A percentile compares a stretch with the other conserved stretches of the same genome.
phyloP scores from a whole-genome alignment of 2,113 vertebrate species.

The Glareola pratincola region DNA sequence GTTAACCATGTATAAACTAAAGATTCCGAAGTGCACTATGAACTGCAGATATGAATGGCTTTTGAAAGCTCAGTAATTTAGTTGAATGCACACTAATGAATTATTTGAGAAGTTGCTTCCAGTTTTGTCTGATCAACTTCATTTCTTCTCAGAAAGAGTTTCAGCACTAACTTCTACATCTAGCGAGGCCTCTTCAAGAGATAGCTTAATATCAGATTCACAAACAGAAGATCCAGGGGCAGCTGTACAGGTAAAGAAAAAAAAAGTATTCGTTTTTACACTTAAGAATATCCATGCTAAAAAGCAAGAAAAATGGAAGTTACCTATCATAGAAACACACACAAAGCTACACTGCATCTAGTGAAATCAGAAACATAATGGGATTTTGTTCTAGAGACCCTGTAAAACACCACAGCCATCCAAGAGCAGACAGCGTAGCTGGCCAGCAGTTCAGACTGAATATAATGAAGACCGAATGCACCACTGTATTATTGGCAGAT shows the following conservation, averaged over 20 bases:
- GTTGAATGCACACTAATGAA: not conserved
- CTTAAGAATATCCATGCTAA: not conserved
- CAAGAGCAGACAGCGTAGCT: not conserved
- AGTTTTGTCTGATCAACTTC: conserved; percentile 38
- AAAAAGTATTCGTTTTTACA: not conserved
- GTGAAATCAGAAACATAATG: not conserved
- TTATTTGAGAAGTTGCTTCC: not conserved
- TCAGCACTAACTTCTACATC: not conserved
- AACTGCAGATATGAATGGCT: conserved; percentile 1
- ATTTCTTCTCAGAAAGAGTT: conserved; percentile 57
- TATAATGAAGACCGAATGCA: not conserved
- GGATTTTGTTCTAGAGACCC: not conserved
- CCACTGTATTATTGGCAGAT: not conserved
- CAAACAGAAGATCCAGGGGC: conserved; percentile 39
- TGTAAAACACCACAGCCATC: not conserved
- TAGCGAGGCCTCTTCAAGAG: conserved; percentile 16
- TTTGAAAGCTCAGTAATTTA: conserved; percentile 37
- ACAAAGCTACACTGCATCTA: not conserved
- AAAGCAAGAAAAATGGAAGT: not conserved
- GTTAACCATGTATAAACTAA: not conserved
- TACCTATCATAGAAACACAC: not conserved
- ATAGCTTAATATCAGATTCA: not conserved
- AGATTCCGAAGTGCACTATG: not conserved
- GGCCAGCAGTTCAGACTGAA: not conserved
- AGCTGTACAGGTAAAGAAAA: conserved; percentile 41